Evolutionary conservation across 2,113 vertebrate species (phyloP), one percentile per base, ranked within the genome.

Genomic region (Apaloderma vittatum): DNA sequence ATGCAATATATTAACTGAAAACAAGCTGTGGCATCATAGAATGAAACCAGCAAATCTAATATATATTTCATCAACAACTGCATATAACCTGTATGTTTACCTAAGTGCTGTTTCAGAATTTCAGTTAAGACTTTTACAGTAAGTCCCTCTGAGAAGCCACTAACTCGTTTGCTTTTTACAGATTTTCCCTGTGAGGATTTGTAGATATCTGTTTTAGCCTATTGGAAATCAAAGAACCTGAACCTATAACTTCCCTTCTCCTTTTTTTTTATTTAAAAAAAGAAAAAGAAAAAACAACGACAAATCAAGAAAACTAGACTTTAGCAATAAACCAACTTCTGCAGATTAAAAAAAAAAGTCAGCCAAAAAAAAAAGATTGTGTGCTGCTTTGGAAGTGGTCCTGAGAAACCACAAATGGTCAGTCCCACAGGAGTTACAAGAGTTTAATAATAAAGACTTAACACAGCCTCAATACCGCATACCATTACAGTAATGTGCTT

Each of bases 381-480:
- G 0, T 88, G 68, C 75, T 97, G 75, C 86, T 94, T 96, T 96
- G 91, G 93, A 97, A 93, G 19, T 58, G 54, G 66, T 97, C 88
- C 96, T 97, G 94, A 97, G 89, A 97, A 97, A 96, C 94, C 92
- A 96, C 89, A 97, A 97, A 94, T 94, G 48, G n/a, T 84, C 73
- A 23, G 51, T 96, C 96, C 88, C 93, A 80, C n/a, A 70, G 86
- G 92, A 85, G 55, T 95, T 95, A 43, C 94, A 93, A 84, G 78
- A 94, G 80, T 96, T 96, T 97, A 96, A 96, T 97, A 98, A 94
- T 94, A 94, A 91, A 94, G 73, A 74, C 70, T 95, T 94, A 96
- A 75, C 75, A 37, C 92, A 95, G 92, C 74, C 94, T 70, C 34
- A 18, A 27, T 90, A 93, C 84, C 85, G 81, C 88, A 96, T 91